Percentiles rank a stretch among this genome's conserved stretches.
Conservation (phyloP, 2,113 vertebrate genomes). For the Calyptomena viridis region DNA sequence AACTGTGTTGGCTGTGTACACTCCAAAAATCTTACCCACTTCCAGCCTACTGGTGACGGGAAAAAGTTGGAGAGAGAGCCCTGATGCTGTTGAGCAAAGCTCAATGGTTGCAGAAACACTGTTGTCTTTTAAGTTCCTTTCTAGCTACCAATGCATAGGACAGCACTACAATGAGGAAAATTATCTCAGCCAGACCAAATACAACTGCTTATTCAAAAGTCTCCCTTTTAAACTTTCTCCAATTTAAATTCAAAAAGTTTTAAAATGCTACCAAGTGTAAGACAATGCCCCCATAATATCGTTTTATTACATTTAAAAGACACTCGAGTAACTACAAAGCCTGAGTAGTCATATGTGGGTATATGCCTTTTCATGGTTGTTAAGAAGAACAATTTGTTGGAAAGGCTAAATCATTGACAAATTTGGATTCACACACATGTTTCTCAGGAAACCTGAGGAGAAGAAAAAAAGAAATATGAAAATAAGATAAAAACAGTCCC, state of each 20-base stretch:
- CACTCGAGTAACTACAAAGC: neutral
- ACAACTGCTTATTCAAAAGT: neutral
- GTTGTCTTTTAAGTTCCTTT: neutral
- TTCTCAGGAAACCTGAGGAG: neutral
- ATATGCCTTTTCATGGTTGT: neutral
- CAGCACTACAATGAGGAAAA: neutral
- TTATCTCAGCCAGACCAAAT: neutral
- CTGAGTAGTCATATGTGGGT: rapidly evolving
- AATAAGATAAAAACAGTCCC: neutral
- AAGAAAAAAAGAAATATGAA: neutral
- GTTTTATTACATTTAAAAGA: neutral
- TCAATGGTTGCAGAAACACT: neutral
- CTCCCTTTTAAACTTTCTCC: neutral
- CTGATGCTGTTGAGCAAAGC: neutral
- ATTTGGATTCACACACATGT: neutral
- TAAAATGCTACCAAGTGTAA: neutral
- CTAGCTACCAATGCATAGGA: neutral
- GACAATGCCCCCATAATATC: neutral
- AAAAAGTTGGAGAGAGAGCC: neutral
- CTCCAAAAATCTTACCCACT: neutral
- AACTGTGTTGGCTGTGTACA: rapidly evolving
- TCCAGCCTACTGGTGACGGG: neutral
- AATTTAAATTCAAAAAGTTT: neutral
- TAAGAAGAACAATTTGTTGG: neutral
- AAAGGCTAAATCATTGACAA: neutral